phyloP scores from a whole-genome alignment of 2,888 invertebrate species.

The Alviniconcha strummeri region DNA sequence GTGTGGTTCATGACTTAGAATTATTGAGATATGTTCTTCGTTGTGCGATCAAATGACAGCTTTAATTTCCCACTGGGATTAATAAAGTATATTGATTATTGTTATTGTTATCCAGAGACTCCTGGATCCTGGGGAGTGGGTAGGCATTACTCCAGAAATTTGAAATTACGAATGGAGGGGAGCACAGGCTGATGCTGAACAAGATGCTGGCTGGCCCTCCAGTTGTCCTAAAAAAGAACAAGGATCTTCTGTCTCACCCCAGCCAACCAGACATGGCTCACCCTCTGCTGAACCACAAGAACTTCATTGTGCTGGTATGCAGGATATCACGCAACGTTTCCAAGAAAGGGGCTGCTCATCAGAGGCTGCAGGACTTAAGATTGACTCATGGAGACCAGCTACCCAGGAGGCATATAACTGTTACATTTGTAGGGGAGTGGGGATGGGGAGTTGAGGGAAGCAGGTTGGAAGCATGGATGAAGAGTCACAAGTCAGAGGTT shows the following conservation, averaged over 20 bases:
- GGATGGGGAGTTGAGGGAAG: too few species aligned
- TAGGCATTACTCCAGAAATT: too few species aligned
- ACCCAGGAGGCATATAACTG: not conserved
- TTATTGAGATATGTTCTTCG: too few species aligned
- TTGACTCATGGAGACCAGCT: not conserved
- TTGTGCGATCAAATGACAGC: too few species aligned
- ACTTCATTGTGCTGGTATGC: not conserved
- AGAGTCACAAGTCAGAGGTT: too few species aligned
- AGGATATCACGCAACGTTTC: not conserved
- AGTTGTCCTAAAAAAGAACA: not conserved
- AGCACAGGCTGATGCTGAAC: constrained; percentile 30
- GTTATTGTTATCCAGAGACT: too few species aligned
- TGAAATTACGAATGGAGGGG: constrained; percentile 33
- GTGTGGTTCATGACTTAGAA: too few species aligned
- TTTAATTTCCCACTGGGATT: too few species aligned
- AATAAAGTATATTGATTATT: too few species aligned
- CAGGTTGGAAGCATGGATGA: too few species aligned
- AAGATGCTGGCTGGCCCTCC: not conserved
- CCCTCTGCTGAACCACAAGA: not conserved
- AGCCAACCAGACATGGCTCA: not conserved
- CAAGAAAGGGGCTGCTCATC: not conserved
- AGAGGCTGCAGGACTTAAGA: not conserved
- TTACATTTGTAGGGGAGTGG: too few species aligned
- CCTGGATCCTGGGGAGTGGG: too few species aligned
- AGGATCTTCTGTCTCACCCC: not conserved